These are phyloP conservation scores for Rana temporaria DNA, from an alignment of 2,113 vertebrate species.

Conservation along the genomic window DNA sequence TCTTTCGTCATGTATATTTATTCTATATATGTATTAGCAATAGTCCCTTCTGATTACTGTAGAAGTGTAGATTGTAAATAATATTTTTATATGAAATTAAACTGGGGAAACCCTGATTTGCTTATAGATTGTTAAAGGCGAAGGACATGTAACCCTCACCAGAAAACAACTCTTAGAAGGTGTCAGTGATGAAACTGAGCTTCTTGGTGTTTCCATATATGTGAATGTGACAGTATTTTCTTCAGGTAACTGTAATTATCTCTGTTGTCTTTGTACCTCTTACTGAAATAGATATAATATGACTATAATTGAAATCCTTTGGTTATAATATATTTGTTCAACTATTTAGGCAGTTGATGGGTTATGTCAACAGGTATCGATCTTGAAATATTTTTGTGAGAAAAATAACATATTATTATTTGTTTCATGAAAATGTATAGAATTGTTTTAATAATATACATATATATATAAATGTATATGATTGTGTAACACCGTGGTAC, in stretches of 20 bases:
- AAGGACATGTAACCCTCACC: not conserved
- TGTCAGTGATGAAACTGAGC: not conserved
- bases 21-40: not conserved
- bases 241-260: not conserved
- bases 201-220: slow-evolving; percentile 19
- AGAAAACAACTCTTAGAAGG: slow-evolving; percentile 13
- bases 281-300: not conserved
- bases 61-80: not conserved
- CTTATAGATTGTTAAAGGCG: slow-evolving; percentile 12
- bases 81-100: not conserved
- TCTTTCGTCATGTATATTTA: too few species aligned
- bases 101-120: not conserved
- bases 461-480: too few species aligned
- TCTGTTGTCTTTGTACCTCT: not conserved
- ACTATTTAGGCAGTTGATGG: too few species aligned
- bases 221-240: slow-evolving; percentile 36
- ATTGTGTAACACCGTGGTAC: too few species aligned
- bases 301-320: too few species aligned
- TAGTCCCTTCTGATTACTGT: not conserved
- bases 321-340: too few species aligned
- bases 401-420: too few species aligned
- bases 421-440: too few species aligned
- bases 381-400: too few species aligned
- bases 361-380: too few species aligned
- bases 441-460: too few species aligned